Conservation (phyloP, 2,113 vertebrate species). For the Xiphias gladius region DNA sequence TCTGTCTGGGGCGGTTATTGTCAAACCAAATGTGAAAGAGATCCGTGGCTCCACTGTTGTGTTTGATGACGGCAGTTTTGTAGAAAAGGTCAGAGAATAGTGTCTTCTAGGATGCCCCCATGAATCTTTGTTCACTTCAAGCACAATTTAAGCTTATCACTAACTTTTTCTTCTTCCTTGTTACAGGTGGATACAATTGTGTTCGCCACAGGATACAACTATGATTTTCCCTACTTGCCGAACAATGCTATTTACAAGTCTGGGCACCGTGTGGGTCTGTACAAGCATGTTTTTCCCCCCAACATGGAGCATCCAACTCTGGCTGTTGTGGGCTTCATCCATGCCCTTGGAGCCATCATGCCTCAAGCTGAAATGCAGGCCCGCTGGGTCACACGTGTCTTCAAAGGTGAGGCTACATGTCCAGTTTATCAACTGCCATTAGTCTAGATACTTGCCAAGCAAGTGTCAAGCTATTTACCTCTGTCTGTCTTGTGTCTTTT, state of each 20-base stretch:
- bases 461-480: neutral
- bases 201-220: slow-evolving; percentile 93
- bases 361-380: slow-evolving; percentile 91
- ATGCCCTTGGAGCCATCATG: slow-evolving; percentile 91
- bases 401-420: slow-evolving; percentile 86
- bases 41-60: slow-evolving; percentile 87
- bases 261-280: slow-evolving; percentile 85
- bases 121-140: neutral
- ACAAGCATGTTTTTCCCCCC: slow-evolving; percentile 89
- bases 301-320: slow-evolving; percentile 88
- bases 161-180: neutral
- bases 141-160: neutral
- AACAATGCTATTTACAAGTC: slow-evolving; percentile 75
- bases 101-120: neutral
- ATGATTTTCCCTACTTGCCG: slow-evolving; percentile 90
- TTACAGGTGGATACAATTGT: slow-evolving; percentile 87
- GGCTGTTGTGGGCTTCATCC: slow-evolving; percentile 90
- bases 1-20: slow-evolving; percentile 85
- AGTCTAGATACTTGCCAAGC: neutral
- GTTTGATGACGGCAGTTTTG: slow-evolving; percentile 89
- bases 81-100: slow-evolving; percentile 82
- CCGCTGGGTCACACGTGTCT: slow-evolving; percentile 88
- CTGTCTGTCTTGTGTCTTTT: slow-evolving; percentile 5
- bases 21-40: slow-evolving; percentile 89
- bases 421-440: neutral